These are phyloP conservation scores for Isotomurus palustris DNA, from an alignment of 2,888 invertebrate species.

Conservation along the genomic window DNA sequence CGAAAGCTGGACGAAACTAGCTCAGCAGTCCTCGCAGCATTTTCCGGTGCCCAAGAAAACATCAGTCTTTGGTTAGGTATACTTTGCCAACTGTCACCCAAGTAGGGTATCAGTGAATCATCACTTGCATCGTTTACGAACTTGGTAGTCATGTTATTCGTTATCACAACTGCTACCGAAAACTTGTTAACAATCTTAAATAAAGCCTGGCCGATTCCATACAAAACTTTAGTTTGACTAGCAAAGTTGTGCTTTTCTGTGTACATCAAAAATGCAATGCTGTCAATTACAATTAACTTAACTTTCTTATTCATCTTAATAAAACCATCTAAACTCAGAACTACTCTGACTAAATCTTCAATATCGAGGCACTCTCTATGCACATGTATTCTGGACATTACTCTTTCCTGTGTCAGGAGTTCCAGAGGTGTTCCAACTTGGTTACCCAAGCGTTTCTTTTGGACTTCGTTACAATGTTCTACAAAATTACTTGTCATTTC, in stretches of 20 bases:
- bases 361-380: slow-evolving; percentile 17
- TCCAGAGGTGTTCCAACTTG: background rate
- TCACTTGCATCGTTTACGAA: slow-evolving; percentile 17
- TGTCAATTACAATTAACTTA: slow-evolving; percentile 34
- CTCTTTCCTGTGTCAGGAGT: slow-evolving; percentile 2
- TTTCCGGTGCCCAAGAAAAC: slow-evolving; percentile 7
- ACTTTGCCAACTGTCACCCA: slow-evolving; percentile 34
- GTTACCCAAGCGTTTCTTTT: background rate
- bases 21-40: slow-evolving; percentile 14
- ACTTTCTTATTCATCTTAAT: slow-evolving; percentile 19
- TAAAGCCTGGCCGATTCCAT: slow-evolving; percentile 28
- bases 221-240: slow-evolving; percentile 21
- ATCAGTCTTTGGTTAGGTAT: slow-evolving; percentile 24
- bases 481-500: slow-evolving; percentile 31
- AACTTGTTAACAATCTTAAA: slow-evolving; percentile 24
- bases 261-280: slow-evolving; percentile 34
- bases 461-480: slow-evolving; percentile 20
- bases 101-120: slow-evolving; percentile 24
- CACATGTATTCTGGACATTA: slow-evolving; percentile 29
- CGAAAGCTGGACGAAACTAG: slow-evolving; percentile 10
- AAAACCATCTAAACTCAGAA: slow-evolving; percentile 15
- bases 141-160: slow-evolving; percentile 34
- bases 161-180: slow-evolving; percentile 33
- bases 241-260: slow-evolving; percentile 13
- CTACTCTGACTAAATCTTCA: slow-evolving; percentile 14